Conservation (phyloP, 2,113 vertebrate genomes). For the Tragelaphus buxtoni region DNA sequence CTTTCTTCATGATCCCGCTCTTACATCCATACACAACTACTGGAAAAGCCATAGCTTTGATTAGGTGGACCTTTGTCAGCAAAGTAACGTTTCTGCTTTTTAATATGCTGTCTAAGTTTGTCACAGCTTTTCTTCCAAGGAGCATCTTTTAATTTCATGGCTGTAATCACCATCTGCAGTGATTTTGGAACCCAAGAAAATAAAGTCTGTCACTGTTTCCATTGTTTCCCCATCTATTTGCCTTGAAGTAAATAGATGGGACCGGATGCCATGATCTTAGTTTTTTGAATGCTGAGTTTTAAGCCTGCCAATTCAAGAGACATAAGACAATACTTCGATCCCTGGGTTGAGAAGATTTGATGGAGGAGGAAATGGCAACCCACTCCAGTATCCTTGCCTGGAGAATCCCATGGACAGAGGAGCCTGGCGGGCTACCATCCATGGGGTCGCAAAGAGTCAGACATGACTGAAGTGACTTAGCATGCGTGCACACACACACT, state of each 20-base stretch:
- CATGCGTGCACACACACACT: background rate
- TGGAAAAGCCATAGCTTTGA: background rate
- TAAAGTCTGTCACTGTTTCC: background rate
- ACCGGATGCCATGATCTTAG: background rate
- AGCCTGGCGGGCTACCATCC: background rate
- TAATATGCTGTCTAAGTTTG: background rate
- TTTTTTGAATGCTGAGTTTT: background rate
- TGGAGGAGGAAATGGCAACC: background rate
- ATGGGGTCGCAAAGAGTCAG: background rate
- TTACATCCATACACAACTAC: background rate
- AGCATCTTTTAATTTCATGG: background rate
- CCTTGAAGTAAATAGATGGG: background rate
- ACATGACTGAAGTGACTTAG: background rate
- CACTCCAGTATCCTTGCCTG: background rate
- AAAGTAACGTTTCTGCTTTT: background rate
- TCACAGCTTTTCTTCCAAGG: background rate
- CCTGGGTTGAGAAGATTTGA: background rate
- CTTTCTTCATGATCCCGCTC: background rate
- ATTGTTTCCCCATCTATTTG: background rate
- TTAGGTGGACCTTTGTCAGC: background rate
- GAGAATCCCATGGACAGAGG: background rate
- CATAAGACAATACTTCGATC: background rate
- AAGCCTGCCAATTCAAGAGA: background rate
- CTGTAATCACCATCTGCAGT: background rate
- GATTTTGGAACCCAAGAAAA: background rate